phyloP scores from a whole-genome alignment of 2,797 vertebrate genomes.

The Hippocampus kuda region DNA sequence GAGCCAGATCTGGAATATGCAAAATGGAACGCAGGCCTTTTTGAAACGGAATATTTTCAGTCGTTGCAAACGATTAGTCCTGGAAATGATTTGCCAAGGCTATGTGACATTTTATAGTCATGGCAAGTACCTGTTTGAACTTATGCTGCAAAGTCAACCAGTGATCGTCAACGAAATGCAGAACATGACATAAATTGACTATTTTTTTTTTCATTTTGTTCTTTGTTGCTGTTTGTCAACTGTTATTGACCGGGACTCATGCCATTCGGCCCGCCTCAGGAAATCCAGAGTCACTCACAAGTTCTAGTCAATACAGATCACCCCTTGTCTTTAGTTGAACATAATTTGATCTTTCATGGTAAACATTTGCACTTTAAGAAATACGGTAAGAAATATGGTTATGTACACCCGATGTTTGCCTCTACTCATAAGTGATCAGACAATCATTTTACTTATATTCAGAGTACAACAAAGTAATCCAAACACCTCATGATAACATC shows the following conservation, averaged over 20 bases:
- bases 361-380: background rate
- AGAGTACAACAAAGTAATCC: background rate
- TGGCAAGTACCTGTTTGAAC: slow-evolving; percentile 12
- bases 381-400: background rate
- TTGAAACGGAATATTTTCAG: background rate
- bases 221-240: background rate
- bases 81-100: slow-evolving; percentile 19
- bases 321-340: background rate
- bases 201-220: background rate
- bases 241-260: background rate
- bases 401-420: background rate
- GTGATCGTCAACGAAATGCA: background rate
- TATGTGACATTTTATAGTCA: slow-evolving; percentile 8
- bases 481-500: background rate
- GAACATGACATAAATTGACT: background rate
- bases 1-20: slow-evolving; percentile 7
- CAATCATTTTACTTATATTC: background rate
- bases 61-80: slow-evolving; percentile 22
- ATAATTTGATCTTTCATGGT: background rate
- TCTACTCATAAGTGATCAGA: background rate
- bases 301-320: background rate
- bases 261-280: background rate
- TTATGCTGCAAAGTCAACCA: slow-evolving; percentile 11
- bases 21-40: slow-evolving; percentile 12
- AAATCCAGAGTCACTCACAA: background rate